A percentile compares a stretch with the other conserved stretches of the same genome.
Conservation (phyloP, 2,888 invertebrate species). For the Acanthosepion esculentum region DNA sequence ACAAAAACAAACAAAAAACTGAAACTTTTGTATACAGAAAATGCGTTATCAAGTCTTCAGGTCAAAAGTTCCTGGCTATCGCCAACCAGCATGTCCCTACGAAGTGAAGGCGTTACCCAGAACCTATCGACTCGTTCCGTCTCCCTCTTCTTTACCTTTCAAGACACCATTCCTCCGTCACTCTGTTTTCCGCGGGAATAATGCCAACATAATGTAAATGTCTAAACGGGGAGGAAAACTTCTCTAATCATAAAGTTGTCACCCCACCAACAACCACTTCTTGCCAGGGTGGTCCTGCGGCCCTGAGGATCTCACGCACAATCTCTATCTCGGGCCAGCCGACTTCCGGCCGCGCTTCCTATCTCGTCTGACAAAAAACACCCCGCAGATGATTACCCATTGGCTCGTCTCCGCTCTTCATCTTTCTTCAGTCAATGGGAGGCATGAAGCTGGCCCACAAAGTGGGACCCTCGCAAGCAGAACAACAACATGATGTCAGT, state of each 20-base stretch:
- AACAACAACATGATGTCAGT: no score
- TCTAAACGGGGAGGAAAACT: no score
- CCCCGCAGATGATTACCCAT: not conserved
- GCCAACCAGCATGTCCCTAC: no score
- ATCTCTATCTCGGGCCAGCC: not conserved
- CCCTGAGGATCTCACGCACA: not conserved
- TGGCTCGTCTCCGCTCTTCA: not conserved
- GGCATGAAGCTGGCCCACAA: not conserved
- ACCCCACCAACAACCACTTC: not conserved
- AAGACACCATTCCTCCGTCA: not conserved
- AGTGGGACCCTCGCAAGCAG: no score
- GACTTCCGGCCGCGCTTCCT: not conserved
- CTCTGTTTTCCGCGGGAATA: not conserved
- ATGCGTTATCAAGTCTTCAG: no score
- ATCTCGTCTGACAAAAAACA: constrained; percentile 33
- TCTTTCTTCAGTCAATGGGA: not conserved
- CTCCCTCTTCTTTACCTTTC: not conserved
- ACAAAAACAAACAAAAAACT: no score
- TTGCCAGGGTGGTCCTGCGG: not conserved
- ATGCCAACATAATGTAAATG: no score
- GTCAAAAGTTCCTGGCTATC: no score
- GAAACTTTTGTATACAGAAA: no score
- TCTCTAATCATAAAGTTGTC: no score
- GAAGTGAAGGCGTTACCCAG: no score
- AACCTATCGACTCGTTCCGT: no score